Evolutionary conservation across 2,797 vertebrate genomes (phyloP), one percentile per base, ranked within the genome.

Genomic region (Bufotes viridis): DNA sequence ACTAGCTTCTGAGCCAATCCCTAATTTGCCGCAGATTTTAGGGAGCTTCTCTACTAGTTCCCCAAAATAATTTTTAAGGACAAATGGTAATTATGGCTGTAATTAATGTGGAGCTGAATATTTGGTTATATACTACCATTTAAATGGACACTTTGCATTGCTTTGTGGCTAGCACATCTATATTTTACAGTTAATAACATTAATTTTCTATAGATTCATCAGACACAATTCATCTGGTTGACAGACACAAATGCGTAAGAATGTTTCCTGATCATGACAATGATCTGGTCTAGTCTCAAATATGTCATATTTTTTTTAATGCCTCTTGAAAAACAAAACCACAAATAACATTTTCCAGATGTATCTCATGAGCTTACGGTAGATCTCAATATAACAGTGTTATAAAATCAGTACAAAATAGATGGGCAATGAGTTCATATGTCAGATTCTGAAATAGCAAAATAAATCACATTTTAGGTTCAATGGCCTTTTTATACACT

Each of bases 191-290:
- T 58, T 60, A 29, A 22, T 29, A 2, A 72, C 69, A 58, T 84
- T 14, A 55, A 34, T 49, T 42, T 70, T 42, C 69, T 14, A 60
- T 82, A 42, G 26, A 74, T 84, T 84, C 70, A 60, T 22, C 18
- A 34, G 17, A 6, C 49, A 69, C 49, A 60, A n/a, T 84, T 84
- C 82, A 84, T 84, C 82, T 84, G 82, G 53, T 58, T 58, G 69
- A 60, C 82, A 84, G 81, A 83, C 81, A 34, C 67, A 74, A 26
- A 74, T 34, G 24, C 3, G 53, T 60, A 49, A n/a, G 55, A 74
- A 29, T 15, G 18, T 72, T 34, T 74, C 26, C 70, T 24, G 69
- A 17, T 63, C n/a, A 65, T 51, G 70, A 76, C 72, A 76, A 8
- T 24, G 34, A 53, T 53, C 65, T 78, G 84, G 84, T 78, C 7